These are phyloP conservation scores for Cryptocephalus moraei DNA, from an alignment of 2,888 invertebrate species.

Conservation along the genomic window DNA sequence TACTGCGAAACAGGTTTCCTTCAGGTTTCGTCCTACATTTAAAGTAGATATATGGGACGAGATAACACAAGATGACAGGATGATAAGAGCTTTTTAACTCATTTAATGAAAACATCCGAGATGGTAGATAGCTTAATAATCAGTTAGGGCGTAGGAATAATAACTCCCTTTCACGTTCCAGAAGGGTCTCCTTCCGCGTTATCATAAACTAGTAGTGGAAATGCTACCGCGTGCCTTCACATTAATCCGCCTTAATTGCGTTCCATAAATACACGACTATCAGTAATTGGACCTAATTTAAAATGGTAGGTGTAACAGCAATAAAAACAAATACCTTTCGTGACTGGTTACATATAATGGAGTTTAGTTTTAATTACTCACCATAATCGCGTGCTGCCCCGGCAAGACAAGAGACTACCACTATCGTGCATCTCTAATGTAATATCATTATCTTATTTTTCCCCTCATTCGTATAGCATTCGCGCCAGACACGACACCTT, in stretches of 20 bases:
- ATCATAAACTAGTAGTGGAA: no score
- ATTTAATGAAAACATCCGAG: no score
- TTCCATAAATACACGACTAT: neutral
- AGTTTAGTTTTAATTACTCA: conserved; percentile 18
- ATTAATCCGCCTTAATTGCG: neutral
- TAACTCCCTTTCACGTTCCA: no score
- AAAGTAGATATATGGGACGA: no score
- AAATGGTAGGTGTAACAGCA: conserved; percentile 8
- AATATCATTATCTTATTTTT: conserved; percentile 8
- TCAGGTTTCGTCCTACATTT: no score
- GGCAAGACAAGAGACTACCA: conserved; percentile 9
- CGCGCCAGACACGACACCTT: conserved; percentile 16
- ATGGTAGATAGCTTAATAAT: no score
- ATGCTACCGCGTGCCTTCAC: no score
- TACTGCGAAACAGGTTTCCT: no score
- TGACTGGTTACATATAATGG: conserved; percentile 17
- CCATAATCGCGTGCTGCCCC: conserved; percentile 18
- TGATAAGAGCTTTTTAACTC: no score
- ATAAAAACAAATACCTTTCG: conserved; percentile 17
- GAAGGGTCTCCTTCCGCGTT: no score
- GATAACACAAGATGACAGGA: no score
- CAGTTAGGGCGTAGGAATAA: no score
- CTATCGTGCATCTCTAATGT: conserved; percentile 10
- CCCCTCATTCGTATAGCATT: conserved; percentile 1
- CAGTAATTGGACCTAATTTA: neutral